Evolutionary conservation across 1,140 invertebrate genomes (phyloP).

Genomic region (Cotesia vestalis): DNA sequence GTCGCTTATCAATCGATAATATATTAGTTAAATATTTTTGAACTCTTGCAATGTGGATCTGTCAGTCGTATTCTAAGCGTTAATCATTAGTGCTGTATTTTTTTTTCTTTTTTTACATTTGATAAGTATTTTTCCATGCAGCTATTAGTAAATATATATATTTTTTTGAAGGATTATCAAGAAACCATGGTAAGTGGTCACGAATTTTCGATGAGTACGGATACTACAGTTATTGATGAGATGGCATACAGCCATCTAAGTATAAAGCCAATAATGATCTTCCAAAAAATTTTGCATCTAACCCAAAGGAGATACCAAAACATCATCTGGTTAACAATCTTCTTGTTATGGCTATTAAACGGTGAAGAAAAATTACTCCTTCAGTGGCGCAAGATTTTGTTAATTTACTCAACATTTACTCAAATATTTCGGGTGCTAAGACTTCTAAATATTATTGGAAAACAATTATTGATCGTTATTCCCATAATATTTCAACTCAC

Average conservation of each 20-base stretch:
- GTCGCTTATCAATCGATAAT: too few species aligned
- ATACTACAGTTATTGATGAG: background rate
- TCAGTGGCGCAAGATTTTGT: background rate
- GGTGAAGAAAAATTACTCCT: background rate
- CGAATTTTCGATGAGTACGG: background rate
- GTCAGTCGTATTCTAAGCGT: background rate
- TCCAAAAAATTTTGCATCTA: background rate
- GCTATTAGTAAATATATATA: background rate
- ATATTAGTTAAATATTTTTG: too few species aligned
- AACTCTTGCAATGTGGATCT: background rate
- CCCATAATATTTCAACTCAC: too few species aligned
- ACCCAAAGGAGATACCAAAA: slow-evolving; percentile 3
- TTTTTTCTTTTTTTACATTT: background rate
- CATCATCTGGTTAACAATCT: slow-evolving; percentile 5
- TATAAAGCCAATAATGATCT: background rate
- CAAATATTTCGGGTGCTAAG: too few species aligned
- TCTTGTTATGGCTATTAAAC: slow-evolving; percentile 10
- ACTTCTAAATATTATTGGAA: too few species aligned
- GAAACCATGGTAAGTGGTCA: background rate
- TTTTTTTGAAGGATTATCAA: background rate
- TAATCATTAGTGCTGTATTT: background rate
- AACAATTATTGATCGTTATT: too few species aligned
- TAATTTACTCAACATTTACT: background rate
- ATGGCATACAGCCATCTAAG: background rate
- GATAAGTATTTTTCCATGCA: background rate